Percentiles rank a stretch among this genome's conserved stretches.
Evolutionary conservation across 2,888 invertebrate genomes (phyloP).

Genomic region (Caenorhabditis sulstoni): DNA sequence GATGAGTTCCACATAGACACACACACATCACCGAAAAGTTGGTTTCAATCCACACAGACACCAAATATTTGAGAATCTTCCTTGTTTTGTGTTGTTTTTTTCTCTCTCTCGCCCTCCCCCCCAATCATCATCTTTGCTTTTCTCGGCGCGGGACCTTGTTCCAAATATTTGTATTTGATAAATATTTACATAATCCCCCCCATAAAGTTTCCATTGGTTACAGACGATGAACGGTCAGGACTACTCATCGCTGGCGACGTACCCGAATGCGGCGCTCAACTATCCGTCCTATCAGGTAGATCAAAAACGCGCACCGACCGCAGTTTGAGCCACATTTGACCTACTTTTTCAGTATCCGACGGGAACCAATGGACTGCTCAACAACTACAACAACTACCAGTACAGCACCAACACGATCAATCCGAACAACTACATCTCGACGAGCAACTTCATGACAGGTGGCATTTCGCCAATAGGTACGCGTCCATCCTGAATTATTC

Average conservation of each 20-base stretch:
- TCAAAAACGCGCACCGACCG: no score
- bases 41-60: background rate
- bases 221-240: constrained; percentile 69
- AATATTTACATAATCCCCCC: constrained; percentile 58
- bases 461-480: constrained; percentile 62
- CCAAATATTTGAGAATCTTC: background rate
- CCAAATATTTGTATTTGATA: constrained; percentile 54
- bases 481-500: background rate
- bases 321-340: no score
- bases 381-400: constrained; percentile 56
- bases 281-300: constrained; percentile 55
- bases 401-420: constrained; percentile 55
- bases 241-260: constrained; percentile 63
- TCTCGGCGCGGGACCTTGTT: constrained; percentile 22
- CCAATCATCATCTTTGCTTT: constrained; percentile 10
- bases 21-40: no score
- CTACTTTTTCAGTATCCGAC: constrained; percentile 46
- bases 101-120: background rate
- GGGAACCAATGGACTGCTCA: constrained; percentile 46
- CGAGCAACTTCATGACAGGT: constrained; percentile 53
- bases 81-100: constrained; percentile 5
- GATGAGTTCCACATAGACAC: background rate
- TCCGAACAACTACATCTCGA: constrained; percentile 43
- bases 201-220: constrained; percentile 10
- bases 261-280: constrained; percentile 55